Base-by-base conservation (phyloP, 2,888 invertebrate species). In the Omphaloscelis lunosa region DNA sequence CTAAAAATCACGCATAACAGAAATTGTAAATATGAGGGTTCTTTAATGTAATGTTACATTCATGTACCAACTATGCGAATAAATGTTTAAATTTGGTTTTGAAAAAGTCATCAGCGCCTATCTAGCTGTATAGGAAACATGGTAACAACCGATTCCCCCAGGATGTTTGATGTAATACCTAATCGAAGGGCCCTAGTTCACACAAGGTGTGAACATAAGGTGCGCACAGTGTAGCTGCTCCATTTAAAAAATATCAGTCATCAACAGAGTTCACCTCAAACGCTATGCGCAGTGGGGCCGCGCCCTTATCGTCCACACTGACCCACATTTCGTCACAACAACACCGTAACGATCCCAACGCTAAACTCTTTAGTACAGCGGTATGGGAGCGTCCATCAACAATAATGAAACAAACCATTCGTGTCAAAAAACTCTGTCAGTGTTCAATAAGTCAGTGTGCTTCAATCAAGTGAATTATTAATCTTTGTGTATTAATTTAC, bases 381-480 rank as follows among this genome's bases (percentile, higher is more conserved):
- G 11, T 4, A 58, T 58, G 39, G 59, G 59, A 68, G 39, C 66
- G 45, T 48, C 70, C 68, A 75, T 65, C 48, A 72, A 74, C 71
- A 85, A 82, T 56, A 73, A 78, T 23, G 66, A 84, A 84, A 85
- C 63, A 85, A 84, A 56, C 34, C 12, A 20, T 5, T 6, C 53
- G 9, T 61, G 85, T 85, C 83, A 84, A 65, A 77, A 48, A 27
- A 45, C 7, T 67, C 65, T 82, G 82, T 70, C 83, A 82, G 59
- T 63, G 29, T 45, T 29, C 51, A 20, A 51, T 51, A 41, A 75
- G 61, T 68, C 76, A 53, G 61, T 80, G 65, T 69, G n/a, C 69
- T 78, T 63, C 56, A n/a, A 62, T 77, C 41, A 58, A 70, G 78
- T 82, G 82, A 77, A 70, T 56, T 65, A 56, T 61, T 74, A 70